Evolutionary conservation across 2,113 vertebrate genomes (phyloP), one percentile per base, ranked within the genome.

Genomic region (Tympanuchus pallidicinctus): DNA sequence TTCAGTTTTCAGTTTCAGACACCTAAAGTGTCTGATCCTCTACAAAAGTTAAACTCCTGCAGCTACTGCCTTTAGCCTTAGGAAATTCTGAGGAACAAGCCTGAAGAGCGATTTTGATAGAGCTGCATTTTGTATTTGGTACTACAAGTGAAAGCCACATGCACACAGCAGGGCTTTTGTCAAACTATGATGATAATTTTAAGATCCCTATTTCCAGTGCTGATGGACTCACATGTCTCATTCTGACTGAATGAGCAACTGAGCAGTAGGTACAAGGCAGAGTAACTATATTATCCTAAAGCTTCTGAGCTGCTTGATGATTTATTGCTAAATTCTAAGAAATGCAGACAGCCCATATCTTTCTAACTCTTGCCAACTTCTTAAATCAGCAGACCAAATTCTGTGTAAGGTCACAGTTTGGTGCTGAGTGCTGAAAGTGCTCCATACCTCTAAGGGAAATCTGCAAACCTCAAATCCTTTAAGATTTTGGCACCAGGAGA

Each of bases 281-380:
- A 83, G 38, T 16, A 65, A 75, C 52, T 38, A 34, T 83, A 60
- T 18, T 82, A 47, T 42, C 38, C 38, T 65, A 61, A 83, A 78
- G 28, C 63, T 54, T 47, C 14, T 71, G 34, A 28, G 17, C 36
- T 74, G 60, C n/a, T 57, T 61, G 34, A 60, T 42, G 65, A 80
- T 89, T 95, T 91, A 92, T 74, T 86, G n/a, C 27, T 69, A 32
- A 85, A 66, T 64, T 76, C 72, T 74, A n/a, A 52, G 43, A 47
- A 64, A 64, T 40, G 61, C 38, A 80, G 67, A 63, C 8, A 78
- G 65, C 14, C 40, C 9, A 50, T 28, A 86, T 64, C 52, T 72
- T 59, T 52, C 38, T 75, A 88, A 70, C 22, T 75, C 60, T 65
- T 73, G n/a, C 80, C 45, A 89, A 19, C 84, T 72, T 90, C 76